A percentile compares a stretch with the other conserved stretches of the same genome.
These are phyloP conservation scores for Sebastes minor DNA, from an alignment of 2,797 vertebrate species.

Conservation along the genomic window DNA sequence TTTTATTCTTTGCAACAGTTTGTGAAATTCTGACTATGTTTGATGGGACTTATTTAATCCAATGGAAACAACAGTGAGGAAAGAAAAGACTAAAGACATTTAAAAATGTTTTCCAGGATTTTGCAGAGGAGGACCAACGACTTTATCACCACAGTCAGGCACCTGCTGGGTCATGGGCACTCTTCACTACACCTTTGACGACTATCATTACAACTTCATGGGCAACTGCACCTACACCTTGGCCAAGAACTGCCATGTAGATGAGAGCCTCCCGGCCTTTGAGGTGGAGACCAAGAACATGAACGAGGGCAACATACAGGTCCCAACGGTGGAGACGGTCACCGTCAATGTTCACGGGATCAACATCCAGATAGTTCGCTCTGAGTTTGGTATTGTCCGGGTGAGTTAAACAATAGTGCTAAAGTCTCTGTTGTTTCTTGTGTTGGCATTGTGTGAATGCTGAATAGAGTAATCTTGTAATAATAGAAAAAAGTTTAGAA, in stretches of 20 bases:
- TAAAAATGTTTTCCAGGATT: slow-evolving; percentile 18
- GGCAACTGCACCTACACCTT: slow-evolving; percentile 86
- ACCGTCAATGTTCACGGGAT: slow-evolving; percentile 69
- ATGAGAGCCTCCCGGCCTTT: slow-evolving; percentile 44
- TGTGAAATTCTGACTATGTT: not conserved
- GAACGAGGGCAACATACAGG: slow-evolving; percentile 12
- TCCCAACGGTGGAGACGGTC: slow-evolving; percentile 71
- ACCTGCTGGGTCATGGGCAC: slow-evolving; percentile 81
- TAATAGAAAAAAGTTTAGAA: not conserved
- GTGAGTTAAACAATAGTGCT: slow-evolving; percentile 61
- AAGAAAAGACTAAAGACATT: not conserved
- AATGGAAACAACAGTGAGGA: not conserved
- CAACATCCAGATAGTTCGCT: slow-evolving; percentile 58
- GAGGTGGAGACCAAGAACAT: slow-evolving; percentile 59
- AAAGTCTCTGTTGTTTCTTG: not conserved
- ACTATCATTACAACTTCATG: slow-evolving; percentile 79
- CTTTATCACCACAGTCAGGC: slow-evolving; percentile 16
- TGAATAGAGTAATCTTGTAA: not conserved
- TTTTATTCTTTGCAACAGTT: not conserved
- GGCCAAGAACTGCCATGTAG: slow-evolving; percentile 67
- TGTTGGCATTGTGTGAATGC: not conserved
- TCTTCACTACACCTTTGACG: slow-evolving; percentile 86
- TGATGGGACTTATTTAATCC: not conserved
- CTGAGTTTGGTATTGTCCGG: slow-evolving; percentile 69
- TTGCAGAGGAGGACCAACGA: slow-evolving; percentile 15